phyloP scores from a whole-genome alignment of 37 sponge, comb jelly and placozoan species.

The Beroe forskalii region DNA sequence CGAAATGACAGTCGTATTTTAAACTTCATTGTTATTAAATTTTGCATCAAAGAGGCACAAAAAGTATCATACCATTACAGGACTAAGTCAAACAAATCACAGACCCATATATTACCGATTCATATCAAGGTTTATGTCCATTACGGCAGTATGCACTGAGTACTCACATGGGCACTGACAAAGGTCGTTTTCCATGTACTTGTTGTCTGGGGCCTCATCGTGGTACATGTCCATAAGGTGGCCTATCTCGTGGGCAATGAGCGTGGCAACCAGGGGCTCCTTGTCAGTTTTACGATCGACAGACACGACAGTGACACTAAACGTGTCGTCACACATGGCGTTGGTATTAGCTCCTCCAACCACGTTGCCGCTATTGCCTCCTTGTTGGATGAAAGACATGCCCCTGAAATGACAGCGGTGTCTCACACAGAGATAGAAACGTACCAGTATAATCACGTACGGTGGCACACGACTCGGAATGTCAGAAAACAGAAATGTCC shows the following conservation, averaged over 20 bases:
- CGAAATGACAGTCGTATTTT: too few relatives aligned
- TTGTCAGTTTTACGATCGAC: background rate
- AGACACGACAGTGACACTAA: background rate
- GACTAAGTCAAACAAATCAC: too few relatives aligned
- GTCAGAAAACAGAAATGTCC: too few relatives aligned
- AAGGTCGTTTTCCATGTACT: background rate
- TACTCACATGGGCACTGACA: background rate
- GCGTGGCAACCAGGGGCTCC: background rate
- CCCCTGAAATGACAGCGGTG: background rate
- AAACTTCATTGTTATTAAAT: too few relatives aligned
- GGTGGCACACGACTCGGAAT: too few relatives aligned
- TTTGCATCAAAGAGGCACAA: too few relatives aligned
- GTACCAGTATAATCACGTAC: too few relatives aligned
- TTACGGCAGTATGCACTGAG: too few relatives aligned
- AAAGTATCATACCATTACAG: too few relatives aligned
- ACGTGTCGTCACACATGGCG: background rate
- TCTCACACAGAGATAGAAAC: too few relatives aligned
- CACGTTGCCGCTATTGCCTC: background rate
- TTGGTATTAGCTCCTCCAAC: background rate
- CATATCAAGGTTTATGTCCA: too few relatives aligned
- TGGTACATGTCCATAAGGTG: background rate
- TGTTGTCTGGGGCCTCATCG: background rate
- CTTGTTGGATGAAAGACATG: background rate
- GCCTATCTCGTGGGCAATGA: background rate
- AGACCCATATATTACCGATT: too few relatives aligned